Conservation (phyloP, 2,797 vertebrate species). For the Gobio occitaniae region DNA sequence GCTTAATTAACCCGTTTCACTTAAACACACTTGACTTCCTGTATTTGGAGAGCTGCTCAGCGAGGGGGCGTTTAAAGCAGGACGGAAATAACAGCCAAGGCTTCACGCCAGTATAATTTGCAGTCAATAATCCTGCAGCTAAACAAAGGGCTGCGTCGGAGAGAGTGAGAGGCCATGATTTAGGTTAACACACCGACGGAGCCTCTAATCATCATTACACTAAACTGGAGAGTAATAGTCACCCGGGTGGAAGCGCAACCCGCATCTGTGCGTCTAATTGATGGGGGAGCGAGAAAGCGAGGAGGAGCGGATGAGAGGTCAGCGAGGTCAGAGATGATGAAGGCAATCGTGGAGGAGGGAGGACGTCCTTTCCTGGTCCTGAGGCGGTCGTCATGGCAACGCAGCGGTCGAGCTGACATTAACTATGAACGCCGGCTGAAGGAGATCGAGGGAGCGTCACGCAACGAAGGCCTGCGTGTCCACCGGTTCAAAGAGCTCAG, state of each 20-base stretch:
- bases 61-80: constrained; percentile 40
- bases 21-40: constrained; percentile 66
- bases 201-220: constrained; percentile 60
- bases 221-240: constrained; percentile 32
- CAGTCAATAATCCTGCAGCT: constrained; percentile 60
- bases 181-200: constrained; percentile 38
- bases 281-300: neutral
- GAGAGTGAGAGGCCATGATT: constrained; percentile 62
- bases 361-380: neutral
- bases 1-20: constrained; percentile 76
- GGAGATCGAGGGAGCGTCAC: neutral
- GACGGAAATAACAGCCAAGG: constrained; percentile 38
- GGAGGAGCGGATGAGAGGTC: neutral
- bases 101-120: constrained; percentile 70
- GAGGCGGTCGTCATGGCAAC: constrained; percentile 40
- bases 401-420: neutral
- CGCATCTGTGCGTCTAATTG: neutral
- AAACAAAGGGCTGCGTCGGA: constrained; percentile 49
- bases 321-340: constrained; percentile 4
- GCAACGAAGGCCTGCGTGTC: constrained; percentile 39
- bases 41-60: constrained; percentile 42
- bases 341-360: neutral
- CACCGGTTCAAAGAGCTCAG: neutral
- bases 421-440: neutral
- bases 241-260: neutral